A percentile compares a stretch with the other conserved stretches of the same genome.
phyloP scores from a whole-genome alignment of 2,888 invertebrate species.

The Lamellibrachia columna region DNA sequence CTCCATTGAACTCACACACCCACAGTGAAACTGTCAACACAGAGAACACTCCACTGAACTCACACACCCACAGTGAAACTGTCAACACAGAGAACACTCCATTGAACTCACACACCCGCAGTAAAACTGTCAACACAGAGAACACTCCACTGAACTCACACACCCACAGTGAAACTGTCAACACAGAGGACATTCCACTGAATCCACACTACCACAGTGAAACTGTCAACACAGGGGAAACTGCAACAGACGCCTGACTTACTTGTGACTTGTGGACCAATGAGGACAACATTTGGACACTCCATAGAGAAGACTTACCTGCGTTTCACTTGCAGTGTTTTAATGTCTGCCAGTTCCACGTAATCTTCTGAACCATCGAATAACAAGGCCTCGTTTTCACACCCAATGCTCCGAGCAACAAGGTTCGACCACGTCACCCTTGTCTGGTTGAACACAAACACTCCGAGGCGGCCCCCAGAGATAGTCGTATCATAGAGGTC shows the following conservation, averaged over 20 bases:
- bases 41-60: not conserved
- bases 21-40: not conserved
- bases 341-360: constrained; percentile 44
- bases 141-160: not conserved
- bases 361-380: constrained; percentile 51
- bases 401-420: constrained; percentile 42
- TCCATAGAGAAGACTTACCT: constrained; percentile 22
- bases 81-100: constrained; percentile 5
- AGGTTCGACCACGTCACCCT: constrained; percentile 51
- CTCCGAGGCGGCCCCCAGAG: constrained; percentile 52
- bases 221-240: not conserved
- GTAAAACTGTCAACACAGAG: not conserved
- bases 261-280: no score
- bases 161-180: not conserved
- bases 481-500: constrained; percentile 51
- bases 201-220: not conserved
- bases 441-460: constrained; percentile 49
- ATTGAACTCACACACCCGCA: not conserved
- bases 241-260: no score
- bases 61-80: not conserved
- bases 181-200: not conserved
- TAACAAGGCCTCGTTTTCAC: constrained; percentile 47
- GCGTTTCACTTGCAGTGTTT: constrained; percentile 24
- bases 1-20: not conserved
- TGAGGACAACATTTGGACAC: not conserved